Evolutionary conservation across 2,888 invertebrate species (phyloP).

Genomic region (Coremacera marginata): DNA sequence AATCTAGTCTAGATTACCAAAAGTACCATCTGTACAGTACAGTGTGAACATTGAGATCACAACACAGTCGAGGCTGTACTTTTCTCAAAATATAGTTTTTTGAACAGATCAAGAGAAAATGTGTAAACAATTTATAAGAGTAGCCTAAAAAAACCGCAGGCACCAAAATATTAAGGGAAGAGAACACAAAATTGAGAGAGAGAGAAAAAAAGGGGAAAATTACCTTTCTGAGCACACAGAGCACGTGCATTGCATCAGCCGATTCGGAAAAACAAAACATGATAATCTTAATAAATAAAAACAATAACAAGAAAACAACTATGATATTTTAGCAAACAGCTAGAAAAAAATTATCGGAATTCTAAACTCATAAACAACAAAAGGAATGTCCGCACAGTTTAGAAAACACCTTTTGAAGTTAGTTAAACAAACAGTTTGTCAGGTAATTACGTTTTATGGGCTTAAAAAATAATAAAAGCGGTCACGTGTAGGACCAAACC

Average conservation of each 20-base stretch:
- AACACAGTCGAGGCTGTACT: too few relatives aligned
- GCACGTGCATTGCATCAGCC: conserved; percentile 36
- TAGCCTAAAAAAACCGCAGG: too few relatives aligned
- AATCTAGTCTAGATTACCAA: neutral
- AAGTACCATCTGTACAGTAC: too few relatives aligned
- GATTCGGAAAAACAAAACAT: neutral
- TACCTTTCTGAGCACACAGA: neutral
- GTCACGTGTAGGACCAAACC: too few relatives aligned
- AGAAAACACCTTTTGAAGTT: neutral
- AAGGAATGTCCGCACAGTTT: neutral
- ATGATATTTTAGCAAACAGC: neutral
- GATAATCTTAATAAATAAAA: neutral
- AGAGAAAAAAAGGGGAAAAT: neutral
- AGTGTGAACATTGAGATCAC: too few relatives aligned
- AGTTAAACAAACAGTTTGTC: neutral
- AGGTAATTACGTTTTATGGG: neutral
- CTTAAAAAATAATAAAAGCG: neutral
- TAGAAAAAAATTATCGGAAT: neutral
- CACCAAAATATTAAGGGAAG: neutral
- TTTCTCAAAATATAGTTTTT: too few relatives aligned
- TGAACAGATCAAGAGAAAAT: neutral
- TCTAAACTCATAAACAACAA: neutral
- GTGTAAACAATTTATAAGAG: too few relatives aligned
- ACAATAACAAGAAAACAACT: neutral
- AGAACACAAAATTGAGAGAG: neutral